Percentiles rank a stretch among this genome's conserved stretches.
Evolutionary conservation across 2,888 invertebrate species (phyloP).

Genomic region (Drosophila mettleri): DNA sequence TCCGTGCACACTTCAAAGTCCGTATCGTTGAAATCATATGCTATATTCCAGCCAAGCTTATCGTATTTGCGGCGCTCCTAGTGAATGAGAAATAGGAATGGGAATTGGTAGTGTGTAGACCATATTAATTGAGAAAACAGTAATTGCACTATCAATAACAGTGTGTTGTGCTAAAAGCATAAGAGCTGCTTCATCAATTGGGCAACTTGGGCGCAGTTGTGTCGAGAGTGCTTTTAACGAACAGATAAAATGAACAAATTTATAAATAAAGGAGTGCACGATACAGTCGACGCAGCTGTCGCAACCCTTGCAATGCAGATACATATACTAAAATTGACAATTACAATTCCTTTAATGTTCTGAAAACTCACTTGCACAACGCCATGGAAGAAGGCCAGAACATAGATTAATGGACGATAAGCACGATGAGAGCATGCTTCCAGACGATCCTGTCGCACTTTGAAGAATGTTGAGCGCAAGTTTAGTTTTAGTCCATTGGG

Average conservation of each 20-base stretch:
- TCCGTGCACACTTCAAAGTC: slow-evolving; percentile 95
- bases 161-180: slow-evolving; percentile 51
- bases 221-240: slow-evolving; percentile 61
- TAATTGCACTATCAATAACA: slow-evolving; percentile 67
- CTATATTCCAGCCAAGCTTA: slow-evolving; percentile 97
- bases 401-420: slow-evolving; percentile 94
- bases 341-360: slow-evolving; percentile 5
- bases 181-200: slow-evolving; percentile 57
- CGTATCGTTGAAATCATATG: slow-evolving; percentile 96
- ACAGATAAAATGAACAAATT: slow-evolving; percentile 64
- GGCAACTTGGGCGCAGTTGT: slow-evolving; percentile 53
- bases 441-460: slow-evolving; percentile 90
- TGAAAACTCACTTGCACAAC: slow-evolving; percentile 90
- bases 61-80: slow-evolving; percentile 96
- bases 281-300: slow-evolving; percentile 33
- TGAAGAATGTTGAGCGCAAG: slow-evolving; percentile 94
- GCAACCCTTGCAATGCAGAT: slow-evolving; percentile 37
- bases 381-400: slow-evolving; percentile 96
- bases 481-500: slow-evolving; percentile 96
- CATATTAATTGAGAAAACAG: slow-evolving; percentile 44
- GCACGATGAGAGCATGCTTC: slow-evolving; percentile 90
- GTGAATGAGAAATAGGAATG: not conserved
- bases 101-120: not conserved
- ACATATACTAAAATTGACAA: slow-evolving; percentile 18
- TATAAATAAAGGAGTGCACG: slow-evolving; percentile 73